Evolutionary conservation across 1,140 invertebrate species (phyloP).

Genomic region (Drosophila ficusphila): DNA sequence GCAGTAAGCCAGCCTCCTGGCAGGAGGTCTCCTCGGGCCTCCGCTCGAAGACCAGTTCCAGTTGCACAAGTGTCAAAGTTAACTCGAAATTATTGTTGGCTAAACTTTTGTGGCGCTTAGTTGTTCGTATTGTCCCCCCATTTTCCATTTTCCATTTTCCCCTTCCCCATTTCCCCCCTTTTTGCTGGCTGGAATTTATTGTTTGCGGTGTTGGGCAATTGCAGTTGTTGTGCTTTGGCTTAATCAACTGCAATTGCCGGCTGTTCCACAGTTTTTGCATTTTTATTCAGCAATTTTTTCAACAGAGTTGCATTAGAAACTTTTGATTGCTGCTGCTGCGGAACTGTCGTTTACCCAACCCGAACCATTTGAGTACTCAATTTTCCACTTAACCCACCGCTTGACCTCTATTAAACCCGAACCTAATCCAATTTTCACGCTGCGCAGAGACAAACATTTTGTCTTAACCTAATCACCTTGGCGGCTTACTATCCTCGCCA

Average conservation of each 20-base stretch:
- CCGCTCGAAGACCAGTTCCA: conserved; percentile 50
- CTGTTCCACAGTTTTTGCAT: conserved; percentile 57
- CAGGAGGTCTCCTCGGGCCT: conserved; percentile 31
- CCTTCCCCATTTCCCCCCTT: too few species aligned
- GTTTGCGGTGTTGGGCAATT: conserved; percentile 64
- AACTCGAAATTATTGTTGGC: conserved; percentile 82
- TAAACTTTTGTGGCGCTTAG: conserved; percentile 82
- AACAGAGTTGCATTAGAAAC: conserved; percentile 70
- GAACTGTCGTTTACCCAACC: conserved; percentile 16
- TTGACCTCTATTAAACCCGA: conserved; percentile 74
- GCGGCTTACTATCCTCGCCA: conserved; percentile 21
- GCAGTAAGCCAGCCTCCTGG: conserved; percentile 63
- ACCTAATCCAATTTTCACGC: conserved; percentile 65
- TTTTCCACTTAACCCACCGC: conserved; percentile 46
- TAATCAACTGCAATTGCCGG: conserved; percentile 79
- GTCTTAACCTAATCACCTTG: conserved; percentile 68
- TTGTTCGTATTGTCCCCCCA: conserved; percentile 3
- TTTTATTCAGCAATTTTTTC: conserved; percentile 54
- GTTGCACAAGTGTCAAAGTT: conserved; percentile 77
- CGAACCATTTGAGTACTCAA: conserved; percentile 16
- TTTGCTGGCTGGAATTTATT: conserved; percentile 71
- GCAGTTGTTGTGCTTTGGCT: conserved; percentile 51
- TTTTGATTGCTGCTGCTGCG: conserved; percentile 71
- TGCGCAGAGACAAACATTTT: conserved; percentile 9
- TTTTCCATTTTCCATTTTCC: too few species aligned